phyloP scores from a whole-genome alignment of 2,888 invertebrate species.

The Napeogenes sylphis region DNA sequence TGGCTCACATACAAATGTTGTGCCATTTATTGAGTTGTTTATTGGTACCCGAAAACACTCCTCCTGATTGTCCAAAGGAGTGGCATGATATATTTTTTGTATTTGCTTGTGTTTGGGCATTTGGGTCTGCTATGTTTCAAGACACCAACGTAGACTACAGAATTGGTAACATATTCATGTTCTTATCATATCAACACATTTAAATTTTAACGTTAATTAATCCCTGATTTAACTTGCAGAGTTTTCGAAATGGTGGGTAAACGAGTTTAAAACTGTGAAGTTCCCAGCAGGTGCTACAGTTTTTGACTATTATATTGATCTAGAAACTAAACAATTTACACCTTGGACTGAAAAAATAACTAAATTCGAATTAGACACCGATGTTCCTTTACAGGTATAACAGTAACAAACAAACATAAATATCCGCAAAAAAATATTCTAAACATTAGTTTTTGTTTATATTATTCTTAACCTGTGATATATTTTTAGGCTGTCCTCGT shows the following conservation, averaged over 20 bases:
- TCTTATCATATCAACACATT: not conserved
- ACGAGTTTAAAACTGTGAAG: conserved; percentile 96
- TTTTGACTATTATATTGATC: conserved; percentile 95
- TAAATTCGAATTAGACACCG: conserved; percentile 93
- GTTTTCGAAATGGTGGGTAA: conserved; percentile 98
- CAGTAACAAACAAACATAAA: not conserved
- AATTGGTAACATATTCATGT: conserved; percentile 66
- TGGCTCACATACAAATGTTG: conserved; percentile 95
- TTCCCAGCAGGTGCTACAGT: conserved; percentile 95
- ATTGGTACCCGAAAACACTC: conserved; percentile 88
- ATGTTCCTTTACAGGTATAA: conserved; percentile 89
- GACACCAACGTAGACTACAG: conserved; percentile 89
- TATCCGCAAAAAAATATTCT: not conserved
- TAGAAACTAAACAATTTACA: conserved; percentile 92
- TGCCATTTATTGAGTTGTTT: conserved; percentile 93
- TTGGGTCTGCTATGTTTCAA: conserved; percentile 98
- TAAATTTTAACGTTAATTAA: conserved; percentile 7
- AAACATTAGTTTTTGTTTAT: too few species aligned
- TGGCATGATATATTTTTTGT: conserved; percentile 97
- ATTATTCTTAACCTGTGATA: conserved; percentile 1
- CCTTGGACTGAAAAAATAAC: conserved; percentile 94
- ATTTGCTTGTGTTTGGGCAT: conserved; percentile 97
- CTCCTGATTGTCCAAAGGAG: conserved; percentile 94
- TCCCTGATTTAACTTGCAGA: conserved; percentile 75
- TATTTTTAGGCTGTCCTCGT: conserved; percentile 88